Base-by-base conservation (phyloP, 2,113 vertebrate species). In the Sminthopsis crassicaudata region DNA sequence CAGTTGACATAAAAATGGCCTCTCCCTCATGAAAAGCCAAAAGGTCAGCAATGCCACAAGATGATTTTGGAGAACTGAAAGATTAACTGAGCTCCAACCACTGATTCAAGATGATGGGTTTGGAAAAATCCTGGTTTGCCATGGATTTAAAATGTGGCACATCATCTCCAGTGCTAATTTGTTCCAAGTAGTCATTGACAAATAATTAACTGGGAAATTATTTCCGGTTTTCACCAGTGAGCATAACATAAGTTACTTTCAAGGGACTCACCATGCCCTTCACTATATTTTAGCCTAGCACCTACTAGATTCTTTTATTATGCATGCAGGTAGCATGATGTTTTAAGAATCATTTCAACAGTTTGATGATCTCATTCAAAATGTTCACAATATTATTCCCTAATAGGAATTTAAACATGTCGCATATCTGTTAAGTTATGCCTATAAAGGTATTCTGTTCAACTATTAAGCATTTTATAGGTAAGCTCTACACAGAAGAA, bases 171-270 rank as follows among this genome's bases (percentile, higher is more conserved):
- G 95, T 96, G 97, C 97, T 98, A 97, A 94, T 96, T 97, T 91
- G 89, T 97, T 97, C 97, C 94, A 97, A 97, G 97, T 95, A 95
- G 97, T 98, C 97, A 96, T 92, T 97, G 97, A 97, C 95, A 98
- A 98, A 98, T 97, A 97, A 95, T 97, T 96, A 94, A 96, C 98
- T 98, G 98, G 98, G 98, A 98, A 97, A 97, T 60, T 93, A 95
- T 96, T 99, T 98, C 98, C 98, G 96, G 98, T 98, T 96, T 96
- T 98, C 98, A 98, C 98, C 98, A 99, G 98, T 99, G 98, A 99
- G 98, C 98, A 97, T 98, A 98, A 98, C 97, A 98, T 96, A 97
- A 96, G 98, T 98, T 97, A 98, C 98, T 97, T 96, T 94, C 51
- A 95, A 98, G 98, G 98, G 97, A 93, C 96, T 97, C 95, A 97